Base-by-base conservation (phyloP, 2,797 vertebrate genomes). In the Pelobates cultripes region DNA sequence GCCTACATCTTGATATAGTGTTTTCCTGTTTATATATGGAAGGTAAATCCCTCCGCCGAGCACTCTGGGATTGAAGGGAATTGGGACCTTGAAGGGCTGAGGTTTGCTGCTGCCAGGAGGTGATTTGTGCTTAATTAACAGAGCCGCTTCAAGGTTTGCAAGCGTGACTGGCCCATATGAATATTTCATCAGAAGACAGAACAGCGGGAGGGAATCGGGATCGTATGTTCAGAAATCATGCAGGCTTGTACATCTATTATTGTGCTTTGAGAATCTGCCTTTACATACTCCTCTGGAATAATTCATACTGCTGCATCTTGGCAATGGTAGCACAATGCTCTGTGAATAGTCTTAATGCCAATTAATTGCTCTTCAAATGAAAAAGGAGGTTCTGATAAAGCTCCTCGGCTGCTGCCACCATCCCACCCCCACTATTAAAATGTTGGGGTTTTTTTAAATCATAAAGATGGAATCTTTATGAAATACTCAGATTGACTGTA, bases 101-200 rank as follows among this genome's bases (percentile, higher is more conserved):
- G 81, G 81, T 86, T 87, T 87, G 84, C 88, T 73, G 67, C 44
- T 79, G 80, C 85, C 44, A 67, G 80, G 69, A 73, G 75, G 64
- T 80, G 85, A 75, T 84, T 80, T 78, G 55, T 73, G 78, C 73
- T 78, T 85, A 76, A 87, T 76, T 85, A 86, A 85, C 83, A 76
- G 71, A 77, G 43, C 84, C 28, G 66, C 78, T 61, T 28, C 40
- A 69, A 53, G 82, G 77, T 81, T 81, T 79, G 86, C 72, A 73
- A 81, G 68, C 72, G 0, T 77, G 66, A 85, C 67, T 66, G 68
- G 77, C 8, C 66, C 68, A 3, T 71, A 82, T 83, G 83, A 85
- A 84, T 85, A 84, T 87, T 86, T 86, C 84, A 83, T 85, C 75
- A 73, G 85, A 51, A 2, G 57, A 1, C 9, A 1, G 61, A 47